Evolutionary conservation across 2,113 vertebrate species (phyloP).

Genomic region (Orientallactaga bullata): DNA sequence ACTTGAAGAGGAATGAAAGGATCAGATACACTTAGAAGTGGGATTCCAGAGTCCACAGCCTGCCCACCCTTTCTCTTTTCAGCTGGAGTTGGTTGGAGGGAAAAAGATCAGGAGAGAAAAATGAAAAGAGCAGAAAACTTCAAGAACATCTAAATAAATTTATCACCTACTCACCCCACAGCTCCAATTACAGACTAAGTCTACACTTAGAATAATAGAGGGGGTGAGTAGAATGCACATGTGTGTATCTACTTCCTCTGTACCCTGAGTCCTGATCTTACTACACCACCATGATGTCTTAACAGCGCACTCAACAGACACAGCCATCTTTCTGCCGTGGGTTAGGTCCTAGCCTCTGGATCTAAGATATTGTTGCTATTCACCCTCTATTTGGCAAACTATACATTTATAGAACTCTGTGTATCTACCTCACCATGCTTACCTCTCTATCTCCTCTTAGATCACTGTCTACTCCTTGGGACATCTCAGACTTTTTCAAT

Average conservation of each 20-base stretch:
- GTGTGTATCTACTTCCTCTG: not conserved
- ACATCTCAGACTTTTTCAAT: too few relatives aligned
- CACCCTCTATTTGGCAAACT: constrained; percentile 4
- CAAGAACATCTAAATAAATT: constrained; percentile 64
- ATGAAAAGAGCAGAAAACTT: constrained; percentile 77
- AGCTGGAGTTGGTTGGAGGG: constrained; percentile 82
- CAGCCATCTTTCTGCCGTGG: not conserved
- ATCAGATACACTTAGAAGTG: constrained; percentile 92
- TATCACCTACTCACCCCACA: constrained; percentile 30
- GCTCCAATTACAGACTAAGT: constrained; percentile 47
- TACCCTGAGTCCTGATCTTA: not conserved
- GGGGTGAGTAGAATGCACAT: not conserved
- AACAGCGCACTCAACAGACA: not conserved
- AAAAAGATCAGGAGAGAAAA: constrained; percentile 65
- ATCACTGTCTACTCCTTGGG: too few relatives aligned
- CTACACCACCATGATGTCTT: not conserved
- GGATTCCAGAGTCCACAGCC: constrained; percentile 88
- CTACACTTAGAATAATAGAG: constrained; percentile 30
- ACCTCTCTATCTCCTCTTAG: too few relatives aligned
- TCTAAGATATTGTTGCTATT: not conserved
- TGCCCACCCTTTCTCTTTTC: constrained; percentile 90
- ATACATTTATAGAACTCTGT: not conserved
- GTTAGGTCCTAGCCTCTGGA: not conserved
- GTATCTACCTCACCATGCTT: not conserved
- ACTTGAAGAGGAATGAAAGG: constrained; percentile 91